phyloP scores from a whole-genome alignment of 2,888 invertebrate species.

The Drosophila nigricruria region DNA sequence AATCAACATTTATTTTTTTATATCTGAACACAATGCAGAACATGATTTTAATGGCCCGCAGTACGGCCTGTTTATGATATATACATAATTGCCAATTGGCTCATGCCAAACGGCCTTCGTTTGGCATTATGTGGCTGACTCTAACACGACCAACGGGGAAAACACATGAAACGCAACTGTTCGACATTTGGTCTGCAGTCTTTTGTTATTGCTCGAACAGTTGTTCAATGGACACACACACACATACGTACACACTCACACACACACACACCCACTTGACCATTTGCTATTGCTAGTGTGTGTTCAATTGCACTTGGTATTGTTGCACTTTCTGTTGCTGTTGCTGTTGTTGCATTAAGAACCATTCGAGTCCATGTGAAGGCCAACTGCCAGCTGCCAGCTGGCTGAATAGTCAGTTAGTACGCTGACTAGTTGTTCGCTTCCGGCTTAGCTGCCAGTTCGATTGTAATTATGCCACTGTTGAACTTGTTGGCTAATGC shows the following conservation, averaged over 20 bases:
- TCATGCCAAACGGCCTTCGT: conserved; percentile 36
- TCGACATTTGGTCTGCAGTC: conserved; percentile 5
- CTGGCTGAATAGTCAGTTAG: conserved; percentile 31
- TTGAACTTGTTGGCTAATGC: conserved; percentile 68
- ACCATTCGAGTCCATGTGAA: conserved; percentile 25
- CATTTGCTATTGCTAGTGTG: conserved; percentile 39
- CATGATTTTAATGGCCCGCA: conserved; percentile 11
- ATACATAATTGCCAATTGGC: conserved; percentile 55
- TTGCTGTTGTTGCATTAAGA: conserved; percentile 29
- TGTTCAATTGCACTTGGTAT: conserved; percentile 51
- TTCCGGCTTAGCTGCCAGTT: conserved; percentile 50
- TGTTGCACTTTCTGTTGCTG: conserved; percentile 40
- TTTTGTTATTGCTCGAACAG: conserved; percentile 33
- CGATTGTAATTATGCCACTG: conserved; percentile 72
- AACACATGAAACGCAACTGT: conserved; percentile 42
- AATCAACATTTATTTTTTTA: conserved; percentile 1
- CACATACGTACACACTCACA: conserved; percentile 10
- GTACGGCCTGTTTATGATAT: conserved; percentile 17
- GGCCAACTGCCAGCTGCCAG: conserved; percentile 33
- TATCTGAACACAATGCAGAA: neutral
- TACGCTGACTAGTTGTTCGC: conserved; percentile 59
- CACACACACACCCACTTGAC: conserved; percentile 18
- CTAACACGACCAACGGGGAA: conserved; percentile 12
- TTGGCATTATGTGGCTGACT: conserved; percentile 18
- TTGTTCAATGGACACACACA: conserved; percentile 18